A percentile compares a stretch with the other conserved stretches of the same genome.
phyloP scores from a whole-genome alignment of 2,113 vertebrate species.

The Microtus richardsoni region DNA sequence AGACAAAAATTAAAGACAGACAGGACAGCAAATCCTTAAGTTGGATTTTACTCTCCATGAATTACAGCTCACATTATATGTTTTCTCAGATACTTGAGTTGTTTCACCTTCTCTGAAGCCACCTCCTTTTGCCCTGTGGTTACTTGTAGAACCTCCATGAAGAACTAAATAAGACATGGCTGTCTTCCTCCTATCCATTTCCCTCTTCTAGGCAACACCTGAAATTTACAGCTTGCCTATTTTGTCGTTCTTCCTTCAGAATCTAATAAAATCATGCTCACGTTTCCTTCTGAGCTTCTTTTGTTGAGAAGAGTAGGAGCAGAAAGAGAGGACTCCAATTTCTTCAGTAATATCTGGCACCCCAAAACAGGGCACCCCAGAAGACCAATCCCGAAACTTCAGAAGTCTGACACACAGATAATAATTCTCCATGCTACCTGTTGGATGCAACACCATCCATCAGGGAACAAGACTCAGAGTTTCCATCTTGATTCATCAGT shows the following conservation, averaged over 20 bases:
- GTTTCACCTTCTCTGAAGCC: background rate
- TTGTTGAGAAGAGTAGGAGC: background rate
- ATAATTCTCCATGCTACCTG: background rate
- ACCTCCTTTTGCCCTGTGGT: background rate
- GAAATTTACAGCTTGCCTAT: background rate
- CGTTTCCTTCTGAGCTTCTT: background rate
- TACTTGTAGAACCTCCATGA: background rate
- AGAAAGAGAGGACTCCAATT: background rate
- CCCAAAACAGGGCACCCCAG: background rate
- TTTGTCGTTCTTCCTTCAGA: background rate
- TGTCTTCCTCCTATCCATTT: background rate
- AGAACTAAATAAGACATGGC: background rate
- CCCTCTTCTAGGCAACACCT: background rate
- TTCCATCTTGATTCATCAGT: background rate
- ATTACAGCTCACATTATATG: constrained; percentile 3
- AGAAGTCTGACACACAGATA: background rate
- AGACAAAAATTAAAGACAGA: constrained; percentile 40
- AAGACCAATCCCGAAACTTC: background rate
- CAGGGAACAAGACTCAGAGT: background rate
- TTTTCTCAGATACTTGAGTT: background rate
- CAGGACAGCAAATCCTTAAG: background rate
- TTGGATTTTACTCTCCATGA: background rate
- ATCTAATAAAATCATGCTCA: background rate
- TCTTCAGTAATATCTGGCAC: background rate
- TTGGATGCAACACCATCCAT: background rate